Conservation (phyloP, 2,797 vertebrate species). For the Synaphobranchus kaupii region DNA sequence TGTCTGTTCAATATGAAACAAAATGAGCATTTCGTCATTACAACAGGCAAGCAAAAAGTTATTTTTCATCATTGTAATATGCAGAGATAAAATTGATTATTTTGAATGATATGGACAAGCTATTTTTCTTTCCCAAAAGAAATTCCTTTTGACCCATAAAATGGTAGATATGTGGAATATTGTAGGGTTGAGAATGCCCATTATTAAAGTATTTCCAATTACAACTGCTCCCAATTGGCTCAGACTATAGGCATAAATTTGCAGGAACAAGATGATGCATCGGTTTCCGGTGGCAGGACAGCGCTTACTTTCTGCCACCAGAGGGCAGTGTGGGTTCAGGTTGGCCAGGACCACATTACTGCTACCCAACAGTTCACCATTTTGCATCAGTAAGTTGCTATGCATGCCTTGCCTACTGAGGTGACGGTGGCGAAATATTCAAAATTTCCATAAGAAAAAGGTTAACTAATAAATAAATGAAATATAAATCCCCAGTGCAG, state of each 20-base stretch:
- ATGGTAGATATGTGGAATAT: background rate
- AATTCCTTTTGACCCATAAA: background rate
- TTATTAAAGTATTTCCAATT: background rate
- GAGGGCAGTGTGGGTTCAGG: background rate
- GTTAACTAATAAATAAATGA: too few species aligned
- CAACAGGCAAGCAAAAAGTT: background rate
- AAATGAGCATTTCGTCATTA: too few species aligned
- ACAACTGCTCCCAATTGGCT: background rate
- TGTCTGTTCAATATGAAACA: too few species aligned
- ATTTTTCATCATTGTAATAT: background rate
- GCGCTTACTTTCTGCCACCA: background rate
- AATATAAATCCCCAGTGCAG: background rate
- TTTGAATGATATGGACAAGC: slow-evolving; percentile 2
- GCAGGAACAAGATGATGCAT: too few species aligned
- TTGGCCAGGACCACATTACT: background rate
- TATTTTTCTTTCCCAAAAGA: background rate
- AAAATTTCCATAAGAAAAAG: too few species aligned
- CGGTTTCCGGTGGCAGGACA: background rate
- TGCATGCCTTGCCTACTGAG: background rate
- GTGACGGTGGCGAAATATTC: background rate
- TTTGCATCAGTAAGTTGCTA: background rate
- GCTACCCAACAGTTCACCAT: background rate
- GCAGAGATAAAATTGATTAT: background rate
- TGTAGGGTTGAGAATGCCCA: background rate
- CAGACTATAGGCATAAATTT: too few species aligned